Evolutionary conservation across 64 coral and sea anemone genomes (phyloP), one percentile per base, ranked within the genome.

Genomic region (Dendronephthya gigantea): DNA sequence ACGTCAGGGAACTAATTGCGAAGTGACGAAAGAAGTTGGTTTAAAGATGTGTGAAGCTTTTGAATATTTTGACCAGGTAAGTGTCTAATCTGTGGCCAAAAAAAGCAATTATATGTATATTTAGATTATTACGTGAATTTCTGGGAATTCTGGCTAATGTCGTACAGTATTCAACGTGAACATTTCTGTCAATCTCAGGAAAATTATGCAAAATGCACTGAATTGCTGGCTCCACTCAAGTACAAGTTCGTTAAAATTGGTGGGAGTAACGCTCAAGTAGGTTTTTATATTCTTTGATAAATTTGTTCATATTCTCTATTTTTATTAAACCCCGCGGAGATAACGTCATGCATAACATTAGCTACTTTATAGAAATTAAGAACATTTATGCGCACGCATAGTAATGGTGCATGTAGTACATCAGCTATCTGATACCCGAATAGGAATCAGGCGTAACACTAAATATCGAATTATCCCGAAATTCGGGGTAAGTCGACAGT

Each of bases 251-350:
- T 96, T 6, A 89, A 76, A 19, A 85, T 96, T 35, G 93, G 93
- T 36, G 93, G 93, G 2, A 96, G 93, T 35, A 85, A 96, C 47
- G 93, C 93, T 7, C 93, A 96, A 74, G 93, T 96, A 50, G 5
- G 90, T 9, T 37, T 9, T 29, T 1, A 31, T 33, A 34, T 35
- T 75, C 5, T 31, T 16, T 27, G 11, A 34, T 75, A 7, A 9
- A 23, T 31, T 25, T 4, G 30, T 17, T 2, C 25, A 66, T n/a
- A n/a, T n/a, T n/a, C 29, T 22, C 29, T 30, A 66, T n/a, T 66
- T 75, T 70, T 70, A 70, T 45, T 2, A 83, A 50, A 50, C 17
- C 48, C 48, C 47, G 11, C 22, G 28, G n/a, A n/a, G n/a, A n/a
- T n/a, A n/a, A n/a, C n/a, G n/a, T n/a, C n/a, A n/a, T n/a, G n/a